Evolutionary conservation across 2,888 invertebrate genomes (phyloP), one percentile per base, ranked within the genome.

Genomic region (Gerosis bhagava): DNA sequence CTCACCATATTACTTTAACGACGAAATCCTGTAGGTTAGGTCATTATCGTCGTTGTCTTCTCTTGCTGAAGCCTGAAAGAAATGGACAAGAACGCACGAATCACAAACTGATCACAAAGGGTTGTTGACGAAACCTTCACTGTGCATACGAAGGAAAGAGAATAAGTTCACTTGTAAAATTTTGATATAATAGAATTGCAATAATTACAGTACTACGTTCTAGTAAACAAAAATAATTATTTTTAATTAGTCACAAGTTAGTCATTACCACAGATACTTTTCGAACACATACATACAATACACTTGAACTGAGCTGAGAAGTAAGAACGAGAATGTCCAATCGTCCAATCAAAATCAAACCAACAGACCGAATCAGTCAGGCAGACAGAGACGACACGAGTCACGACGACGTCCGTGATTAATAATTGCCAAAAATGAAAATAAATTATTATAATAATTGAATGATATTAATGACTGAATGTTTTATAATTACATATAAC

Each of bases 11-110:
- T 53, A 50, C 36, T 54, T 49, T 52, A 52, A 53, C 48, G 51
- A 55, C 55, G 39, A 47, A 64, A 58, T 62, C 54, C 58, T 60
- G 61, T 63, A 71, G 78, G 76, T 77, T 81, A 83, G 69, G 74
- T 77, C 74, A 78, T 80, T 77, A 81, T 75, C 80, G n/a, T n/a
- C n/a, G 67, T 62, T 70, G 62, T 64, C 69, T 70, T 46, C 39
- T 46, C 82, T 81, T 83, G 83, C 81, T 59, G 54, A 55, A 54
- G 56, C 57, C 70, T 77, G 72, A 62, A 80, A 82, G 71, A 79
- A 84, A 77, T 68, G 70, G 66, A 70, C 73, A 71, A 63, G 62
- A 63, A 76, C 28, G 19, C 35, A 41, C 47, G 70, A 70, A 68
- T 60, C 35, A 41, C 47, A 70, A 70, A 68, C 60, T 52, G 70